These are phyloP conservation scores for Clistopyga incitator DNA, from an alignment of 2,888 invertebrate species.

Conservation along the genomic window DNA sequence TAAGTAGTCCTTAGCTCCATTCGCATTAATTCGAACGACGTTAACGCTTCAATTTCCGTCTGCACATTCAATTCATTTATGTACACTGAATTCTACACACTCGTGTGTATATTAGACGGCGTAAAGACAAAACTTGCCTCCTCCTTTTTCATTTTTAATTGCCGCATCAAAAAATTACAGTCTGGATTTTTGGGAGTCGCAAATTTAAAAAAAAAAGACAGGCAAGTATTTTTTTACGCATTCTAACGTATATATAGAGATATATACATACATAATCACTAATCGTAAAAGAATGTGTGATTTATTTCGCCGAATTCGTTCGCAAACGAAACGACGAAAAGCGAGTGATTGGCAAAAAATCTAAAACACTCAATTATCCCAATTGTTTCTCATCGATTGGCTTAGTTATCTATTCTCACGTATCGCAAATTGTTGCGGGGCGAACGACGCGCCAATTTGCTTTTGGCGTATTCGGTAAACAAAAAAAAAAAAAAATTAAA, in stretches of 20 bases:
- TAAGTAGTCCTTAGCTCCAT: conserved; percentile 48
- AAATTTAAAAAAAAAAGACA: too few species aligned
- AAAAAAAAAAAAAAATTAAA: too few species aligned
- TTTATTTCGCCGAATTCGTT: conserved; percentile 11
- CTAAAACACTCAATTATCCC: background rate
- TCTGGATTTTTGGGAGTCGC: too few species aligned
- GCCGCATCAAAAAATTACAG: too few species aligned
- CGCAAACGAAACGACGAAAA: conserved; percentile 3
- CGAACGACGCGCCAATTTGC: conserved; percentile 27
- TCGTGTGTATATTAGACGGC: conserved; percentile 12
- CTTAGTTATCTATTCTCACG: background rate
- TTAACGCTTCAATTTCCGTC: conserved; percentile 33
- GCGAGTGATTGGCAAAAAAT: background rate
- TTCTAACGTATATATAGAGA: conserved; percentile 28
- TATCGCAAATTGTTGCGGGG: conserved; percentile 19
- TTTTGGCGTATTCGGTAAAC: background rate
- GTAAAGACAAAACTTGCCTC: too few species aligned
- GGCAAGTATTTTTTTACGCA: too few species aligned
- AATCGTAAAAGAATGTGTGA: conserved; percentile 28
- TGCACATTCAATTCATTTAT: conserved; percentile 32
- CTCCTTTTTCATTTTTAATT: too few species aligned
- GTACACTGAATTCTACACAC: conserved; percentile 24
- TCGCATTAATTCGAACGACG: conserved; percentile 52
- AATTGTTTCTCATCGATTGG: conserved; percentile 13
- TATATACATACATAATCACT: conserved; percentile 34